Base-by-base conservation (phyloP, 2,888 invertebrate species). In the Euproctis similis region DNA sequence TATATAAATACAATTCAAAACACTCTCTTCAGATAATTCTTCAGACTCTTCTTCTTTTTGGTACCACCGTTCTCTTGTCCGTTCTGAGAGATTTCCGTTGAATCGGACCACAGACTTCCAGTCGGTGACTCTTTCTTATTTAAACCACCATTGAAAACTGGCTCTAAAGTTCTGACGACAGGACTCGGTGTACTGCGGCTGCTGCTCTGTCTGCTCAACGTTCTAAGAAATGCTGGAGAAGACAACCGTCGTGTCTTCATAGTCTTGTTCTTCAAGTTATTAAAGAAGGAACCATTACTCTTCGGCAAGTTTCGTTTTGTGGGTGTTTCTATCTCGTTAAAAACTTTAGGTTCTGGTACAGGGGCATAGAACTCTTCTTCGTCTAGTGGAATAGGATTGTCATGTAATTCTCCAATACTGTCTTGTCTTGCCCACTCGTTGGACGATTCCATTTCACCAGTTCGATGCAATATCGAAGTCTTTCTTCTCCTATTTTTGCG, bases 11-110 rank as follows among this genome's bases (percentile, higher is more conserved):
- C 52, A 57, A 44, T 49, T 88, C 86, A 91, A 85, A 93, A 93
- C 63, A 93, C 90, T 85, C 92, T 93, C 53, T 89, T 92, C 61
- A 93, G 87, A 65, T 93, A 89, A 73, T 90, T 91, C 67, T 90
- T 92, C 45, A 94, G 86, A 56, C 90, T 87, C 53, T 81, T 86
- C 66, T 90, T 92, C 53, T 89, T 89, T 36, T 66, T 56, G 14
- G 64, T 58, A 30, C 57, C 57, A 30, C 53, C 63, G 28, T 67
- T 73, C 13, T 49, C 67, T 8, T 60, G 72, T 9, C 77, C 76
- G 34, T 72, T 75, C 17, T 73, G 74, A 0, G 82, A 85, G 30
- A 84, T 52, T 23, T 84, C 85, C 1, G 82, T 84, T 0, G 81
- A 78, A 24, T 84, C 77, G 0, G 85, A 85, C 80, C 85, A 82